A percentile compares a stretch with the other conserved stretches of the same genome.
These are phyloP conservation scores for Coregonus clupeaformis DNA, from an alignment of 2,113 vertebrate genomes.

Conservation along the genomic window DNA sequence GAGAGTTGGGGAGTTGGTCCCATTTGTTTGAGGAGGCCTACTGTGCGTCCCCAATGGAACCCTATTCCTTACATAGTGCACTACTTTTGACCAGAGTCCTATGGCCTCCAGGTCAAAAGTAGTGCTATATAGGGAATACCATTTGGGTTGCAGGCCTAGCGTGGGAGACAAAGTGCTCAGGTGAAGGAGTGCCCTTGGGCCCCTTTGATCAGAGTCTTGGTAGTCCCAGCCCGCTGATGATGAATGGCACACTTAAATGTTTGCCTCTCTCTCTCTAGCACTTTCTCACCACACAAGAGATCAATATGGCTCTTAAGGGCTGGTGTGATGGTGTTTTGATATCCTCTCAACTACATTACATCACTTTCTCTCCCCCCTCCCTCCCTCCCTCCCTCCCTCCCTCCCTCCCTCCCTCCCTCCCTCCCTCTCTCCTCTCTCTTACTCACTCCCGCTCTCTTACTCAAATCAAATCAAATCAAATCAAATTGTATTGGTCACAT, in stretches of 20 bases:
- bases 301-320: background rate
- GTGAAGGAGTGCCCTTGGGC: background rate
- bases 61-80: no score
- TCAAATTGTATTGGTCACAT: no score
- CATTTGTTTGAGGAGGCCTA: background rate
- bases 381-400: background rate
- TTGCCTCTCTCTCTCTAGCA: background rate
- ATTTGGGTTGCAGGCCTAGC: background rate
- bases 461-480: no score
- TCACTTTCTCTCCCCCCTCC: background rate
- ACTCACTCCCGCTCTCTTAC: no score
- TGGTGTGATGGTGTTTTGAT: background rate
- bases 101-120: no score
- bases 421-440: no score
- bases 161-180: background rate
- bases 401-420: no score
- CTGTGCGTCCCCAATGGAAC: no score
- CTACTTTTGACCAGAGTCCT: no score
- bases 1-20: background rate
- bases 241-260: conserved; percentile 1
- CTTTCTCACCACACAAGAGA: background rate
- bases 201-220: background rate
- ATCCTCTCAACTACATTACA: background rate
- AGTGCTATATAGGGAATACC: no score
- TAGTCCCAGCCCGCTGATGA: background rate